Percentiles rank a stretch among this genome's conserved stretches.
phyloP scores from a whole-genome alignment of 2,113 vertebrate species.

The Elaphurus davidianus region DNA sequence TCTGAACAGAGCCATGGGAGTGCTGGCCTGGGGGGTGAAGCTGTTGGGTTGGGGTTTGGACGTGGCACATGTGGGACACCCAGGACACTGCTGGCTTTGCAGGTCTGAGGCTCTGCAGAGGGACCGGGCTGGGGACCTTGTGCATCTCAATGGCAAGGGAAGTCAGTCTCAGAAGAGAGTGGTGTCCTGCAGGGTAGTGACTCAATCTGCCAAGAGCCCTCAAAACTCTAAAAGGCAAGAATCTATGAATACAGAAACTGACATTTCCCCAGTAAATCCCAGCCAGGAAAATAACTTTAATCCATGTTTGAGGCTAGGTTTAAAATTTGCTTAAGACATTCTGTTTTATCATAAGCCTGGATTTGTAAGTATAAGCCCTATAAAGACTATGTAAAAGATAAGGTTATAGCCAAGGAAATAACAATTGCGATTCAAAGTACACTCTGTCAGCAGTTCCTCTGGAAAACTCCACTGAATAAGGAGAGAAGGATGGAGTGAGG shows the following conservation, averaged over 20 bases:
- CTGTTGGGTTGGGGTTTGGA: background rate
- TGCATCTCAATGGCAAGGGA: background rate
- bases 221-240: background rate
- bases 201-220: background rate
- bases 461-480: background rate
- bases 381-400: background rate
- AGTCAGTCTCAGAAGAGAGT: background rate
- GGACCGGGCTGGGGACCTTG: background rate
- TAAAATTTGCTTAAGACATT: background rate
- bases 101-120: background rate
- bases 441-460: background rate
- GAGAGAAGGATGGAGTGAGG: background rate
- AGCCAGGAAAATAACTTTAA: constrained; percentile 16
- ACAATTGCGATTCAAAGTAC: background rate
- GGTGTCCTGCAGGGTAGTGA: background rate
- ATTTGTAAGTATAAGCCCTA: constrained; percentile 15
- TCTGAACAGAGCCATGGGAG: background rate
- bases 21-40: fast-evolving
- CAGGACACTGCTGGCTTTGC: background rate
- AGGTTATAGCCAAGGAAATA: background rate
- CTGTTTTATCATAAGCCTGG: background rate
- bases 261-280: background rate
- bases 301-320: background rate
- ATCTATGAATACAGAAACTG: background rate
- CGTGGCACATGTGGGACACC: background rate